These are phyloP conservation scores for Calonectris borealis DNA, from an alignment of 2,113 vertebrate genomes.

Conservation along the genomic window DNA sequence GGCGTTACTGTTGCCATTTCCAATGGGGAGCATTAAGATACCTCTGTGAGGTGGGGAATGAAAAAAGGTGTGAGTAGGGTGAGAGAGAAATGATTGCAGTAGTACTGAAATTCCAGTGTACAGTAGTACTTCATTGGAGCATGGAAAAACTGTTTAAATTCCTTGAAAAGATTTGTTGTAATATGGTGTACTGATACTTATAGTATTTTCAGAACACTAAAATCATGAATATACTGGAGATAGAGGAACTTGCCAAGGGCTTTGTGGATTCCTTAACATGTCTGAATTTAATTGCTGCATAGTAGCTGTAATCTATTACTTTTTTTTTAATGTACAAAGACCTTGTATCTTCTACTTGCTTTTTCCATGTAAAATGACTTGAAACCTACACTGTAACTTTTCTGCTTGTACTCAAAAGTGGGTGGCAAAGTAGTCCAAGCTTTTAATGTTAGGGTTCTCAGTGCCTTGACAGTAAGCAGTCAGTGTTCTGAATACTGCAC, in stretches of 20 bases:
- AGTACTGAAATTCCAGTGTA: conserved; percentile 44
- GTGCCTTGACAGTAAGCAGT: background rate
- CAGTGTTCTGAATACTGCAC: background rate
- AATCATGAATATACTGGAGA: background rate
- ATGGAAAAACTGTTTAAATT: conserved; percentile 21
- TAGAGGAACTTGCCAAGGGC: conserved; percentile 21
- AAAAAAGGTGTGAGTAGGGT: background rate
- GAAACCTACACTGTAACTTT: background rate
- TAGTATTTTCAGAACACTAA: background rate
- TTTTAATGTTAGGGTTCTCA: background rate
- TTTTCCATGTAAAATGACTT: background rate
- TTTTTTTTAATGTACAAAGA: background rate
- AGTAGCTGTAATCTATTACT: background rate
- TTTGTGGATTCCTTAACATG: conserved; percentile 14
- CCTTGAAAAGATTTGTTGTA: conserved; percentile 27
- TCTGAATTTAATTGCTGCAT: background rate
- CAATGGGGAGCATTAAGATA: conserved; percentile 82
- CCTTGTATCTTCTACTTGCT: background rate
- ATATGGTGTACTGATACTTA: background rate
- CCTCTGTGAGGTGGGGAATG: conserved; percentile 70
- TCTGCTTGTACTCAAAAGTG: background rate
- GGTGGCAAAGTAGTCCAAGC: background rate
- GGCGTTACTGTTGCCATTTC: conserved; percentile 80
- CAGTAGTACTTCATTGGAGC: conserved; percentile 46
- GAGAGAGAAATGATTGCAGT: conserved; percentile 23